Evolutionary conservation across 1,140 invertebrate species (phyloP).

Genomic region (Lepidostoma basale): DNA sequence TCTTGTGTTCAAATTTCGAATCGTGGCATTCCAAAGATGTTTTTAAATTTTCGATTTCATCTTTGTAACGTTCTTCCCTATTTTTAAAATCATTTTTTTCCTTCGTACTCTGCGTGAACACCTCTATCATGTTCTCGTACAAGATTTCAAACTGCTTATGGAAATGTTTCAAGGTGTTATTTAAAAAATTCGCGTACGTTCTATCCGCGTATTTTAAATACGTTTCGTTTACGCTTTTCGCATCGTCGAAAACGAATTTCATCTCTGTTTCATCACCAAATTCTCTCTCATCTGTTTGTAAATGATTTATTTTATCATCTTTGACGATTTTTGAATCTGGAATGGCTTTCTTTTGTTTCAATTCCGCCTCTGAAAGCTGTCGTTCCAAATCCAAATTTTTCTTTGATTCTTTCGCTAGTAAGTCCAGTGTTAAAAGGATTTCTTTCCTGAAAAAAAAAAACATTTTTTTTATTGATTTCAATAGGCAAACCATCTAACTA

Average conservation of each 20-base stretch:
- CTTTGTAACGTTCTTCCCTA: conserved; percentile 56
- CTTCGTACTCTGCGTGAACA: conserved; percentile 49
- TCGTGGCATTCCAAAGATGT: conserved; percentile 44
- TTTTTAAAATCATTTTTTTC: conserved; percentile 53
- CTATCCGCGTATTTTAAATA: conserved; percentile 49
- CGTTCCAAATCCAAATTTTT: conserved; percentile 52
- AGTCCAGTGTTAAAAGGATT: conserved; percentile 53
- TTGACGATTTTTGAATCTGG: not conserved
- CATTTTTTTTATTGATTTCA: too few relatives aligned
- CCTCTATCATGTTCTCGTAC: conserved; percentile 52
- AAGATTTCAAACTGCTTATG: conserved; percentile 54
- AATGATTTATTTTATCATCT: too few relatives aligned
- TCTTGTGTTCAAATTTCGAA: conserved; percentile 31
- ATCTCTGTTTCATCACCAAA: conserved; percentile 42
- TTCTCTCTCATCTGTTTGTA: too few relatives aligned
- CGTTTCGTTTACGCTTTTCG: conserved; percentile 50
- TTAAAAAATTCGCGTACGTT: conserved; percentile 26
- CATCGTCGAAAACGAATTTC: conserved; percentile 46
- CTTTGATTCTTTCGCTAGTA: conserved; percentile 52
- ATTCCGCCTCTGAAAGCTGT: conserved; percentile 51
- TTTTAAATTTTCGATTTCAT: conserved; percentile 55
- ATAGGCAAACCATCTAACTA: too few relatives aligned
- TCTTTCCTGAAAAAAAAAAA: conserved; percentile 52
- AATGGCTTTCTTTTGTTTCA: conserved; percentile 46
- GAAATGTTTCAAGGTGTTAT: conserved; percentile 52